These are phyloP conservation scores for Tauraco hartlaubi DNA, from an alignment of 2,797 vertebrate species.

Conservation along the genomic window DNA sequence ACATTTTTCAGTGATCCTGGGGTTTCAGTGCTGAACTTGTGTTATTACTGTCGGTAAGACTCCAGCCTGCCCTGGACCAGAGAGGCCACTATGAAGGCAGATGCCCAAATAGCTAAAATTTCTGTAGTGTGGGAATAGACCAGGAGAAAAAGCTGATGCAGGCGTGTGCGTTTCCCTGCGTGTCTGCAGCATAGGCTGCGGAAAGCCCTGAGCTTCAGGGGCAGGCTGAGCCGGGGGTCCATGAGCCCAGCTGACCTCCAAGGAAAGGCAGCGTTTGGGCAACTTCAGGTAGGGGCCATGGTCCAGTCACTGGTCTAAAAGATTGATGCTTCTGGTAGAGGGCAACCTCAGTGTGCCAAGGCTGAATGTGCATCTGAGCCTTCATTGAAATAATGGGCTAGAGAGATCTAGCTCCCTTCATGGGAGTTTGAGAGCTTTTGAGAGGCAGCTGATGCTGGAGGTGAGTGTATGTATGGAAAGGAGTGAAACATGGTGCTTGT, in stretches of 20 bases:
- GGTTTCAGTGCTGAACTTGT: background rate
- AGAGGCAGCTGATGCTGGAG: background rate
- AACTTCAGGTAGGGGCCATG: background rate
- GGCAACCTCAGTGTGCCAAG: background rate
- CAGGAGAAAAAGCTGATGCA: background rate
- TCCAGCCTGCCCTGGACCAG: background rate
- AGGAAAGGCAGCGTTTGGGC: background rate
- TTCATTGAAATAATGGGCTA: background rate
- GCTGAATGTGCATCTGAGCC: background rate
- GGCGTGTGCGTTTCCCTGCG: background rate
- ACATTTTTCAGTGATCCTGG: accelerated
- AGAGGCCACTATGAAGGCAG: background rate
- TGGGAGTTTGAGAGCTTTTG: background rate
- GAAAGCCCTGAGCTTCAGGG: background rate
- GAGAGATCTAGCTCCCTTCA: background rate
- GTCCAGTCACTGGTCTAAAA: background rate
- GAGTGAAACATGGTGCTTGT: background rate
- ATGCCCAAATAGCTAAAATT: background rate
- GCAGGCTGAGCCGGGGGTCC: background rate
- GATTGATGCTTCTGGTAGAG: background rate
- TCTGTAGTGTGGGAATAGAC: background rate
- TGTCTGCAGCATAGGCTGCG: background rate
- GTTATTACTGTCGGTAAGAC: background rate
- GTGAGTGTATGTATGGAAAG: background rate
- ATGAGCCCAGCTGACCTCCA: background rate